These are phyloP conservation scores for Anthopleura xanthogrammica DNA, from an alignment of 92 coral and sea anemone species.

Conservation along the genomic window DNA sequence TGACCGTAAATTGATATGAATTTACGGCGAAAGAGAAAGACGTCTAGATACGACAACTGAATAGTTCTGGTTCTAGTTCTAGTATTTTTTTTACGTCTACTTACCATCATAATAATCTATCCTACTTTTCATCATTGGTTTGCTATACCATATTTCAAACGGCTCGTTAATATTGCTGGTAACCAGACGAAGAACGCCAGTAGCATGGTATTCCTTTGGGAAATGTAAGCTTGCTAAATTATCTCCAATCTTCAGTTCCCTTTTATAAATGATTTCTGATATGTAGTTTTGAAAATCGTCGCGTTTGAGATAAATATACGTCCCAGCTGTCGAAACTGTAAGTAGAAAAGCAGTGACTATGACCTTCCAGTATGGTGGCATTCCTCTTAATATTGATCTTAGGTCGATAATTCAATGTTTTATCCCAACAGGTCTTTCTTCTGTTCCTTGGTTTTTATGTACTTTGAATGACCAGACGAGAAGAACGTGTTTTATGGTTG, in stretches of 20 bases:
- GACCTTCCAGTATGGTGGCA: conserved; percentile 58
- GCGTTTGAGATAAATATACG: conserved; percentile 51
- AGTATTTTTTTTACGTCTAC: not conserved
- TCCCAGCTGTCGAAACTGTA: conserved; percentile 50
- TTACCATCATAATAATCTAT: conserved; percentile 93
- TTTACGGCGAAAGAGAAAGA: no score
- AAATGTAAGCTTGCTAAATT: conserved; percentile 66
- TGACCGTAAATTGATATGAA: no score
- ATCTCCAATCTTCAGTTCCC: conserved; percentile 61
- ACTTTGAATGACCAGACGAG: not conserved
- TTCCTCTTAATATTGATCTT: not conserved
- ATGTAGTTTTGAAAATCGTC: conserved; percentile 44
- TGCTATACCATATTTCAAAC: conserved; percentile 90
- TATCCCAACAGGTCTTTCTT: conserved; percentile 22
- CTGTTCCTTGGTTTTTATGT: conserved; percentile 8
- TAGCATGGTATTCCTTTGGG: conserved; percentile 88
- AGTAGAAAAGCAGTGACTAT: conserved; percentile 50
- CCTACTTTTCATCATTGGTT: conserved; percentile 65
- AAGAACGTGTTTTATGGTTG: not conserved
- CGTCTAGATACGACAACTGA: no score
- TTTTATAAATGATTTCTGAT: conserved; percentile 35
- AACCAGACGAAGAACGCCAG: conserved; percentile 86
- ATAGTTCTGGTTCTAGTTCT: no score
- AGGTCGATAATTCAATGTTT: not conserved
- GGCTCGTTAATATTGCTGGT: conserved; percentile 88